Evolutionary conservation across 2,113 vertebrate species (phyloP).

Genomic region (Heterotilapia buettikoferi): DNA sequence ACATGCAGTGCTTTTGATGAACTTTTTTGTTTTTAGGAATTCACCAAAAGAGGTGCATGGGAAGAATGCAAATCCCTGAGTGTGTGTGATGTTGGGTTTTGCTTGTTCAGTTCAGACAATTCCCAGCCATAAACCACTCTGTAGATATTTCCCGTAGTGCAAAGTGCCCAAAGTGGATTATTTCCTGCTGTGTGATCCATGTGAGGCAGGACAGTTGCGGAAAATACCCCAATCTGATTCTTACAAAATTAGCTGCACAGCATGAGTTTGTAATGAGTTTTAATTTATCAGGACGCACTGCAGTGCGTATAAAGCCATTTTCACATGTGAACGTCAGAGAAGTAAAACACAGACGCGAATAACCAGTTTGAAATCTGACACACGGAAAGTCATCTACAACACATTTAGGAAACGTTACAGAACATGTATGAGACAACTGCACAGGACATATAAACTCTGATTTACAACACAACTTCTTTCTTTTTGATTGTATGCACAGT

Average conservation of each 20-base stretch:
- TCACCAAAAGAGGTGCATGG: no score
- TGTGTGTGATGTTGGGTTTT: background rate
- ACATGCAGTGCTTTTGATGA: background rate
- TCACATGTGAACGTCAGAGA: background rate
- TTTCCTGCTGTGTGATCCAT: background rate
- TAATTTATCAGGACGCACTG: background rate
- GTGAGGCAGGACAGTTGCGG: background rate
- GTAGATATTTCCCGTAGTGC: background rate
- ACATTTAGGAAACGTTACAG: background rate
- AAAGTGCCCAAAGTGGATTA: background rate
- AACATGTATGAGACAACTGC: background rate
- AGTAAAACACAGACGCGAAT: background rate
- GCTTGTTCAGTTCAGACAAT: background rate
- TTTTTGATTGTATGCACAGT: background rate
- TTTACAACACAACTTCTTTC: background rate
- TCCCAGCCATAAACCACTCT: background rate
- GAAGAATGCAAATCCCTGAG: background rate
- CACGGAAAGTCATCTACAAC: background rate
- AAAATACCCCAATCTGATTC: background rate
- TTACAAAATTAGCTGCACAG: background rate
- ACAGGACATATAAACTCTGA: background rate
- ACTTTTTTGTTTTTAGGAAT: background rate
- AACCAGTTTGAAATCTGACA: background rate
- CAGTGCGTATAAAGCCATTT: background rate
- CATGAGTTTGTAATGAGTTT: background rate